These are phyloP conservation scores for Chaetogeoica ovagalla DNA, from an alignment of 2,888 invertebrate species.

Conservation along the genomic window DNA sequence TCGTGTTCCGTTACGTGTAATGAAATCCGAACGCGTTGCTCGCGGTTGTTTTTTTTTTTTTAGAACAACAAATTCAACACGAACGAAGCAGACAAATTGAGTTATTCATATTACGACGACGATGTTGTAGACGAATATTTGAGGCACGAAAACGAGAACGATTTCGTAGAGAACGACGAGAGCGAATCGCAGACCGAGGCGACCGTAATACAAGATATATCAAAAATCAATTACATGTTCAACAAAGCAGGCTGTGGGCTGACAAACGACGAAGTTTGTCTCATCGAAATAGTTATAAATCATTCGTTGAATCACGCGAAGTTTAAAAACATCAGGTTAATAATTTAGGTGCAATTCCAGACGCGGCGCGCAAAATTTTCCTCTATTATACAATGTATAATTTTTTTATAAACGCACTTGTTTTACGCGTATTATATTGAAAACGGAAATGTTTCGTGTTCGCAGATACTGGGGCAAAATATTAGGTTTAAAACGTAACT, in stretches of 20 bases:
- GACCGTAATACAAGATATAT: constrained; percentile 8
- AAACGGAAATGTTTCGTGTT: too few relatives aligned
- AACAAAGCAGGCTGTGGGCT: constrained; percentile 38
- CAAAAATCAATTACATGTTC: constrained; percentile 21
- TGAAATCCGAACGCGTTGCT: too few relatives aligned
- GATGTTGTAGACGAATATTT: neutral
- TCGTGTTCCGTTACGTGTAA: too few relatives aligned
- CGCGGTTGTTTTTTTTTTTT: too few relatives aligned
- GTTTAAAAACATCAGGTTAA: constrained; percentile 36
- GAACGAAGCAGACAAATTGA: too few relatives aligned
- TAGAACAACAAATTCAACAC: too few relatives aligned
- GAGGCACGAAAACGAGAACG: neutral
- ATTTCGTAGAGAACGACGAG: neutral
- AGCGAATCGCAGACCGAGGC: neutral
- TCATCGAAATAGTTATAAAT: constrained; percentile 20
- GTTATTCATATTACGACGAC: too few relatives aligned
- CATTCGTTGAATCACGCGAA: constrained; percentile 2
- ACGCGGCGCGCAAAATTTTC: too few relatives aligned
- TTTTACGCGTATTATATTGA: too few relatives aligned
- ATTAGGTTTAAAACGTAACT: constrained; percentile 31
- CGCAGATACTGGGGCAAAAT: constrained; percentile 45
- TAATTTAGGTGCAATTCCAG: too few relatives aligned
- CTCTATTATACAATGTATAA: too few relatives aligned
- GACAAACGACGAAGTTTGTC: constrained; percentile 22
- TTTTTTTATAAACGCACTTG: too few relatives aligned